A percentile compares a stretch with the other conserved stretches of the same genome.
phyloP scores from a whole-genome alignment of 2,113 vertebrate genomes.

The Bos indicus region DNA sequence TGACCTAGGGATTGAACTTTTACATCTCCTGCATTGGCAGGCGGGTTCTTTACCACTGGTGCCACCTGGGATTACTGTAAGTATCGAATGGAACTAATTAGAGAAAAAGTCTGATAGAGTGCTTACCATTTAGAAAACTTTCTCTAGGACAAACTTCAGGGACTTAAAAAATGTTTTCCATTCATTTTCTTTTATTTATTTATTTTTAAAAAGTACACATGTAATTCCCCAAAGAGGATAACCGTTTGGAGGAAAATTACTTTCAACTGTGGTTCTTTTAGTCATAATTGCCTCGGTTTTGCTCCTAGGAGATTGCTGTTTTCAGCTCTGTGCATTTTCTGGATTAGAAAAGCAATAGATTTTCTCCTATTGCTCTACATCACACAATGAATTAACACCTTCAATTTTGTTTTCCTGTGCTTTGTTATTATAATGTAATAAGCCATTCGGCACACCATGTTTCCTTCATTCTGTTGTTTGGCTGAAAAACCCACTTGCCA shows the following conservation, averaged over 20 bases:
- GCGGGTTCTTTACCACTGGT: neutral
- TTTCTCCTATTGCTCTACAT: neutral
- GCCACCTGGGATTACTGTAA: neutral
- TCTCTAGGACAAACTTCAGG: neutral
- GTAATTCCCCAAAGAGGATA: neutral
- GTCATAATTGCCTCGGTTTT: neutral
- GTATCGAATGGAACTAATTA: neutral
- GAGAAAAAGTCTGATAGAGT: neutral
- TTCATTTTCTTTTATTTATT: slow-evolving; percentile 27
- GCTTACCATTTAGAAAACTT: neutral
- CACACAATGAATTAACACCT: neutral
- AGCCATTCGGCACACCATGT: fast-evolving
- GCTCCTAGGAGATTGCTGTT: neutral
- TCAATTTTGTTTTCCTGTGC: neutral
- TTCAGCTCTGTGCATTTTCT: neutral
- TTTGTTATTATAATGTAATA: neutral
- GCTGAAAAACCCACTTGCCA: neutral
- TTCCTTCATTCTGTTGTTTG: neutral
- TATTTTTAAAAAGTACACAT: neutral
- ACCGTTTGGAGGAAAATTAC: slow-evolving; percentile 29
- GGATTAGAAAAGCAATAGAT: neutral
- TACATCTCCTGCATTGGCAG: neutral
- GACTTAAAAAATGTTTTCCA: slow-evolving; percentile 42
- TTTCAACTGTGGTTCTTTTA: neutral
- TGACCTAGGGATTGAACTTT: neutral